phyloP scores from a whole-genome alignment of 2,113 vertebrate genomes.

The Osmerus eperlanus region DNA sequence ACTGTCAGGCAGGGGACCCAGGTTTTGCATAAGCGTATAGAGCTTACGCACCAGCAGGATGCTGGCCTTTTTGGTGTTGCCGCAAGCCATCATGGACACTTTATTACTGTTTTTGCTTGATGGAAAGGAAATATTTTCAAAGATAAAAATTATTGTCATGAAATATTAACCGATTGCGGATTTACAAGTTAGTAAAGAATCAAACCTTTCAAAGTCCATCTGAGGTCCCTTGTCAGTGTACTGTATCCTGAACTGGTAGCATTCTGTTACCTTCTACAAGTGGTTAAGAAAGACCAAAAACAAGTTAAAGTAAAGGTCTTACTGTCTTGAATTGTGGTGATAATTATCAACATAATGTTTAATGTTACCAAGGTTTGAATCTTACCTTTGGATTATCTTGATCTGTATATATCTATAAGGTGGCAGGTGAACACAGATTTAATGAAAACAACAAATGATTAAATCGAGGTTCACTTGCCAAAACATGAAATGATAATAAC shows the following conservation, averaged over 20 bases:
- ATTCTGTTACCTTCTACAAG: slow-evolving; percentile 89
- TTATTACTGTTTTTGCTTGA: slow-evolving; percentile 54
- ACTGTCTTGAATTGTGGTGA: background rate
- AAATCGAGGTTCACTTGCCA: background rate
- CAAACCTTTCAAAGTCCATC: slow-evolving; percentile 86
- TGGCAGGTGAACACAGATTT: background rate
- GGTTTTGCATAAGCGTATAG: slow-evolving; percentile 90
- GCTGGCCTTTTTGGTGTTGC: slow-evolving; percentile 85
- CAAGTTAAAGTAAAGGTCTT: background rate
- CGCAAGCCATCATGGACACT: slow-evolving; percentile 60
- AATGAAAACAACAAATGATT: background rate
- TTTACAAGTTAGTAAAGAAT: too few relatives aligned
- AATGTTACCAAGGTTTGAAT: background rate
- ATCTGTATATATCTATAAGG: slow-evolving; percentile 82
- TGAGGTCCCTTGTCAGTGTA: slow-evolving; percentile 79
- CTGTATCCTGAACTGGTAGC: slow-evolving; percentile 93
- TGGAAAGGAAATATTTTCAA: background rate
- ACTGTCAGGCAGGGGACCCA: slow-evolving; percentile 82
- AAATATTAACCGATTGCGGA: background rate
- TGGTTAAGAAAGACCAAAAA: slow-evolving; percentile 35
- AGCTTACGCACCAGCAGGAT: slow-evolving; percentile 92
- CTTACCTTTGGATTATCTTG: slow-evolving; percentile 58
- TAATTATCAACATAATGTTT: background rate
- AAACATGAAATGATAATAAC: background rate
- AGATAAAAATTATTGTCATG: background rate